Percentiles rank a stretch among this genome's conserved stretches.
Evolutionary conservation across 2,113 vertebrate genomes (phyloP).

Genomic region (Tragulus kanchil): DNA sequence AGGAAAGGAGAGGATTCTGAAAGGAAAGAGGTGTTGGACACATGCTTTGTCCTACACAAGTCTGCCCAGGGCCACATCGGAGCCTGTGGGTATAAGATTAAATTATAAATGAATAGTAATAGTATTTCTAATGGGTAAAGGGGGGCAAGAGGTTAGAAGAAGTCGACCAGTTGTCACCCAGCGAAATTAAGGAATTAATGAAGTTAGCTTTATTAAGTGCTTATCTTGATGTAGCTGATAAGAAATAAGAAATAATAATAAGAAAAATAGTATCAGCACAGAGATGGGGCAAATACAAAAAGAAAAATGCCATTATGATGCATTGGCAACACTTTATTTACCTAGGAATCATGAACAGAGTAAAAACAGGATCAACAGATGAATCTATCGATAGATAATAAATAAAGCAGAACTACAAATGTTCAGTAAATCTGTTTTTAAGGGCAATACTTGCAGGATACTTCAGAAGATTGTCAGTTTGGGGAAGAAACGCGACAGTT

Average conservation of each 20-base stretch:
- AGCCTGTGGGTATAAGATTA: neutral
- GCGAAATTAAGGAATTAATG: neutral
- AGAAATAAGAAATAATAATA: neutral
- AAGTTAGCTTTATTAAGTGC: neutral
- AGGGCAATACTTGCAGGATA: neutral
- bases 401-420: neutral
- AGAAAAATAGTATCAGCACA: neutral
- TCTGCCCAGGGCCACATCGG: neutral
- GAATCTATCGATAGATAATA: neutral
- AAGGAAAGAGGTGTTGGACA: neutral
- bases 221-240: neutral
- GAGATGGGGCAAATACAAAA: slow-evolving; percentile 6
- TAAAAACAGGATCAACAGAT: neutral
- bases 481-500: neutral
- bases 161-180: neutral
- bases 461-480: neutral
- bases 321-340: neutral
- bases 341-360: neutral
- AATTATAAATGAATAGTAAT: neutral
- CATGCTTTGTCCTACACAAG: neutral
- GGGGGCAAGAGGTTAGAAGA: neutral
- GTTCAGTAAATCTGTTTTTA: neutral
- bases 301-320: neutral
- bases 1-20: neutral
- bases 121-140: neutral